Evolutionary conservation across 2,888 invertebrate genomes (phyloP).

Genomic region (Scaptomyza reducta): DNA sequence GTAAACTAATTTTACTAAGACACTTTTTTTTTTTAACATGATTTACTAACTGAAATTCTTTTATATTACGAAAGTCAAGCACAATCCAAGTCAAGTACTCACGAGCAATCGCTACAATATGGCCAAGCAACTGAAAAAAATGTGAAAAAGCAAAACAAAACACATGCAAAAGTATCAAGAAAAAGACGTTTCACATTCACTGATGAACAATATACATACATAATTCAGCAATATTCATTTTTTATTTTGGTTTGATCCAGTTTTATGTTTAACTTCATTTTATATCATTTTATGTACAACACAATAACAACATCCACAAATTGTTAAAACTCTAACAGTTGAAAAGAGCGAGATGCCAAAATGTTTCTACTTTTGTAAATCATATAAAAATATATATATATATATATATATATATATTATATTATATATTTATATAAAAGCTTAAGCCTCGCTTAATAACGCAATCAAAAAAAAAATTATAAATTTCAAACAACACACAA

Average conservation of each 20-base stretch:
- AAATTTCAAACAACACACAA: not conserved
- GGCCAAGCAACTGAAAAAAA: not conserved
- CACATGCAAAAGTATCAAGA: constrained; percentile 6
- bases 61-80: constrained; percentile 31
- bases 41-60: constrained; percentile 23
- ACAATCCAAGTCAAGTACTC: constrained; percentile 17
- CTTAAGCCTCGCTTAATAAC: constrained; percentile 33
- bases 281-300: constrained; percentile 14
- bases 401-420: not conserved
- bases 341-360: constrained; percentile 22
- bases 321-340: constrained; percentile 1
- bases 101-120: constrained; percentile 19
- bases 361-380: constrained; percentile 46
- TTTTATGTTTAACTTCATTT: constrained; percentile 13
- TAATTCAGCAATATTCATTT: constrained; percentile 2
- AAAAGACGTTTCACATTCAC: constrained; percentile 14
- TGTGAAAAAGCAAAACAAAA: constrained; percentile 3
- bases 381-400: not conserved
- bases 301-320: constrained; percentile 5
- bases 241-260: constrained; percentile 11
- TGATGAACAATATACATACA: constrained; percentile 1
- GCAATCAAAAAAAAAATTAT: constrained; percentile 12
- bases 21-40: constrained; percentile 20
- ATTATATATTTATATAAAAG: constrained; percentile 9
- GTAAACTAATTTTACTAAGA: constrained; percentile 30